Conservation (phyloP, 2,113 vertebrate genomes). For the Rattus norvegicus region GRCr8 NC_086020.1:206555001-206555500, state of each 20-base stretch:
- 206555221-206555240: conserved; percentile 42
- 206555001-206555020: not conserved
- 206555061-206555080: not conserved
- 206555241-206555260: conserved; percentile 22
- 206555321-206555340: conserved; percentile 56
- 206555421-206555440: conserved; percentile 87
- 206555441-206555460: conserved; percentile 98
- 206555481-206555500: conserved; percentile 98
- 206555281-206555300: conserved; percentile 44
- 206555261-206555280: conserved; percentile 41
- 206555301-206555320: conserved; percentile 20
- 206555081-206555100: not conserved
- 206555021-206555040: not conserved
- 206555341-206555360: conserved; percentile 55
- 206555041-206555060: not conserved
- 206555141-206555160: not conserved
- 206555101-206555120: not conserved
- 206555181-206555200: not conserved
- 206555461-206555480: conserved; percentile 90
- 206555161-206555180: not conserved
- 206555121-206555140: not conserved
- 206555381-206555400: conserved; percentile 12
- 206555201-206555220: not conserved
- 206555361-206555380: conserved; percentile 36
- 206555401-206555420: conserved; percentile 34